Base-by-base conservation (phyloP, 2,113 vertebrate genomes). In the Melanotaenia duboulayi region DNA sequence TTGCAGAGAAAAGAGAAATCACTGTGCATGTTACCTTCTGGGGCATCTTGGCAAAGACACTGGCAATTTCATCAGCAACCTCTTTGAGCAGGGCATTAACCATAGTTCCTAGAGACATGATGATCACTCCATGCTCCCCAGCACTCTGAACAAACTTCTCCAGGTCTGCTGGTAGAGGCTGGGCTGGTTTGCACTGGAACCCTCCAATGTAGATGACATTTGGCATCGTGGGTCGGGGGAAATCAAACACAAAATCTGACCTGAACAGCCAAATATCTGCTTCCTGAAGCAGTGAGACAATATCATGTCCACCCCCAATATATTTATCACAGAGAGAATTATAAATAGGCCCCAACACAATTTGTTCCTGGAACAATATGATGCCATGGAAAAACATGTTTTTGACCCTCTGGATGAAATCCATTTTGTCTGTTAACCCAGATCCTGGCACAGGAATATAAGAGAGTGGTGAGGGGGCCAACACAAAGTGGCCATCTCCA, bases 201-300 rank as follows among this genome's bases (percentile, higher is more conserved):
- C 92, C 92, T 42, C 90, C 90, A 0, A 92, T 91, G 80, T 92
- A 93, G 48, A 90, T 46, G 4, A 91, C 32, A 22, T 92, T 93
- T 24, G 92, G 92, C 92, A 92, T 90, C 1, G 91, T 91, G 24
- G 92, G 92, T 17, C 90, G 87, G n/a, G 92, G 92, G 61, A 92
- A 93, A 0, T 93, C 92, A 48, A 93, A 93, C 13, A 91, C 89
- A 73, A 90, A 93, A 64, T 93, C 89, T 6, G 87, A 87, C 57
- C 92, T 88, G 62, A 92, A 91, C 19, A 93, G 83, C 92, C 91
- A 93, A 71, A 94, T 91, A 80, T 94, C 94, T 10, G 94, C 92
- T 4, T 86, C 84, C 51, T 93, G 92, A 44, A 92, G 78, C 40
- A 94, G 72, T 0, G 85, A 84, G 3, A 81, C 44, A 6, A 92